Base-by-base conservation (phyloP, 2,113 vertebrate species). In the Antigone vipio region DNA sequence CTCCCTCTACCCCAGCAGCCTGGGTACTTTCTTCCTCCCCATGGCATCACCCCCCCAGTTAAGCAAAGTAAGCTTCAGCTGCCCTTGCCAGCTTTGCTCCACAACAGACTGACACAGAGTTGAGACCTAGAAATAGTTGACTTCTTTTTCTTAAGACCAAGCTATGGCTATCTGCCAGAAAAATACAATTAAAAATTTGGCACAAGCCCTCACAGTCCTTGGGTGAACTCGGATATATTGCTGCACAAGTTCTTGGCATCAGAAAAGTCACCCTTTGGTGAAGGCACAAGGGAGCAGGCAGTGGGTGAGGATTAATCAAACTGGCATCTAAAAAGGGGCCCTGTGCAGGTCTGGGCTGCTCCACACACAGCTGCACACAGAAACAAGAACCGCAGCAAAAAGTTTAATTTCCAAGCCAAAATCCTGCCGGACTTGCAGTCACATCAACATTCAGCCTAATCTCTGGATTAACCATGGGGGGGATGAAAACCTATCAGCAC, bases 101-200 rank as follows among this genome's bases (percentile, higher is more conserved):
- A 35, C 53, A 30, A 50, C 12, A 32, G 66, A 89, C 53, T 38
- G 34, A 78, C 42, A 72, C 7, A 81, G 71, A 14, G 12, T 7
- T 83, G 38, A 80, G 35, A 93, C 29, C 72, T 52, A 94, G 72
- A 84, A 97, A 90, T 66, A 90, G 21, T 66, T 49, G 17, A 47
- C 53, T 86, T 74, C 15, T 85, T 79, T 80, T 94, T 52, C 63
- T 77, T 64, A 93, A 94, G 72, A 91, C n/a, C 62, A 82, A 95
- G n/a, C 29, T 73, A 12, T 35, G 62, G 80, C 66, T 88, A 50
- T 87, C 63, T 95, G 87, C 92, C 95, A 96, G 67, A 93, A 89
- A 94, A 95, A 93, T 87, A 75, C 69, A 94, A 97, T 89, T 96
- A 75, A 94, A 95, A 89, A 80, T 47, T 69, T 97, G 93, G 96